Base-by-base conservation (phyloP, 1,140 invertebrate genomes). In the Pogonognathellus flavescens region DNA sequence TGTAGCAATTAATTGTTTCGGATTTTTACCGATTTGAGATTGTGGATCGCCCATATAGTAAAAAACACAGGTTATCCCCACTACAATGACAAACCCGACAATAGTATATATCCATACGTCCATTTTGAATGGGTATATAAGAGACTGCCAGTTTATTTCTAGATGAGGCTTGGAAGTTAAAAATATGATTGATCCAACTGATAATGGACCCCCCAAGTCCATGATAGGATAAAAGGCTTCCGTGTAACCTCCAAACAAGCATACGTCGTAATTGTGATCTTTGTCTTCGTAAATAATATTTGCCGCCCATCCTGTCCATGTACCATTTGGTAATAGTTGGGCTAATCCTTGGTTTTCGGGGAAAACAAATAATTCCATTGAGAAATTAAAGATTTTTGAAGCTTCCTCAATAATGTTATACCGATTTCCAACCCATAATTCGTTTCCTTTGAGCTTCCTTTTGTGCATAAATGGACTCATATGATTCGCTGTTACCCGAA, bases 231-330 rank as follows among this genome's bases (percentile, higher is more conserved):
- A 80, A 0, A 9, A 41, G 0, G 7, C n/a, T 13, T n/a, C 41
- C 11, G 49, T 14, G 4, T 80, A 31, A 18, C 41, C 72, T 4
- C 41, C 41, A 10, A 10, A 16, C 14, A 80, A 49, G 11, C 10
- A 10, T 4, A 80, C 0, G 14, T 80, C 72, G 41, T 16, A 80
- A 50, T 41, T 41, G 31, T 41, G 31, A 41, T 22, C n/a, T 52
- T 18, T 80, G 0, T 80, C 72, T 4, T n/a, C 4, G 16, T 89
- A 86, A 92, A 83, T 53, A 91, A 80, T 5, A 52, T 80, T 41
- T 0, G 14, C 10, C n/a, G 22, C 16, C 72, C 41, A 49, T n/a
- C 31, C 72, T 10, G 41, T 52, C 72, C 72, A 80, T 7, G 72
- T 80, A 1, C 72, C 72, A 50, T 80, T 80, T 5, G 20, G 4